phyloP scores from a whole-genome alignment of 2,888 invertebrate species.

The Sesia apiformis region DNA sequence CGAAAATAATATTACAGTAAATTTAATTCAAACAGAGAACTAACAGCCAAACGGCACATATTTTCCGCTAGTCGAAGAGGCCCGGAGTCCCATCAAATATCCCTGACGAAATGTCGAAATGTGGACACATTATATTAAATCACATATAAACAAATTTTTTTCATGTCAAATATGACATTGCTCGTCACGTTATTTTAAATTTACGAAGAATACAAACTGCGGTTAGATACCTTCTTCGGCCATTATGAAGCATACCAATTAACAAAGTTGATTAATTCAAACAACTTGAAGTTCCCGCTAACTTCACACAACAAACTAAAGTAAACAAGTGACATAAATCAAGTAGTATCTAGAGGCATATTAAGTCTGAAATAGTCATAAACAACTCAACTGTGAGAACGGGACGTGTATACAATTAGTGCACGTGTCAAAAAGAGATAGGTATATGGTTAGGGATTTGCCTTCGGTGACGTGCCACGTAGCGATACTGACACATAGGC shows the following conservation, averaged over 20 bases:
- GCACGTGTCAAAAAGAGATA: constrained; percentile 5
- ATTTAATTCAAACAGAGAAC: too few relatives aligned
- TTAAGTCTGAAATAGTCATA: constrained; percentile 20
- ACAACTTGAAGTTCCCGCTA: background rate
- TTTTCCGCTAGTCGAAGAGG: too few relatives aligned
- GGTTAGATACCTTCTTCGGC: too few relatives aligned
- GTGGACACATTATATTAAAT: too few relatives aligned
- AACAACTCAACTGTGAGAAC: constrained; percentile 14
- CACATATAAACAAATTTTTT: too few relatives aligned
- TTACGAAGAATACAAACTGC: too few relatives aligned
- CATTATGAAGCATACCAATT: background rate
- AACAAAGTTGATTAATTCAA: background rate
- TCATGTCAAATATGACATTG: too few relatives aligned
- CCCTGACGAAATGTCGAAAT: too few relatives aligned
- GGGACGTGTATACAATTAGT: constrained; percentile 10
- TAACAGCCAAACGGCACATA: too few relatives aligned
- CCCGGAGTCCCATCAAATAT: too few relatives aligned
- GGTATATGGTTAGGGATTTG: background rate
- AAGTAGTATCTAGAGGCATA: constrained; percentile 26
- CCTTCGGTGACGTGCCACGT: background rate
- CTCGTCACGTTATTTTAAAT: too few relatives aligned
- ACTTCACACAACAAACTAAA: constrained; percentile 4
- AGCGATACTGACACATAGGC: background rate
- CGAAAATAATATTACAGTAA: too few relatives aligned
- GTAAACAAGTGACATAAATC: constrained; percentile 29